Conservation (phyloP, 2,888 invertebrate species). For the Melieria omissa region DNA sequence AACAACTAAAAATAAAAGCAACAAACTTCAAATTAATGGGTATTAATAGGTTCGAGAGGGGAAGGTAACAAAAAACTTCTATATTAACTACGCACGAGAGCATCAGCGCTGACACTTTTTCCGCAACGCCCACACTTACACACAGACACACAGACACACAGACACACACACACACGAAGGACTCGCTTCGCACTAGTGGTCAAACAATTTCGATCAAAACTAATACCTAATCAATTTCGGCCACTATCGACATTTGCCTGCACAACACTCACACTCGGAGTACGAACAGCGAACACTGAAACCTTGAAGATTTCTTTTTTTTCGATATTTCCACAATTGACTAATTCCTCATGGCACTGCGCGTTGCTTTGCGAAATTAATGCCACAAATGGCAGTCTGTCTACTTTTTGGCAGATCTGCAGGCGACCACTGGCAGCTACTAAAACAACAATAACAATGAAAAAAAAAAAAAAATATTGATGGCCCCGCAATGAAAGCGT, state of each 20-base stretch:
- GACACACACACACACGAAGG: background rate
- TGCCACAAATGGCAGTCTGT: no score
- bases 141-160: background rate
- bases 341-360: no score
- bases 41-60: background rate
- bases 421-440: background rate
- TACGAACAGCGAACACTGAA: no score
- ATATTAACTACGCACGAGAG: background rate
- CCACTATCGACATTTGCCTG: constrained; percentile 10
- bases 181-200: background rate
- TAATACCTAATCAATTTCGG: constrained; percentile 42
- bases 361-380: no score
- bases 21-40: background rate
- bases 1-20: no score
- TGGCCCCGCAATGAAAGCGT: constrained; percentile 11
- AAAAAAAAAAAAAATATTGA: constrained; percentile 24
- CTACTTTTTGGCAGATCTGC: no score
- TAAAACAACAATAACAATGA: constrained; percentile 19
- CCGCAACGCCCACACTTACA: background rate
- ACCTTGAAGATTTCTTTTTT: no score
- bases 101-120: background rate
- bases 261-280: background rate
- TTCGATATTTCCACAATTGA: no score
- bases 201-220: constrained; percentile 25
- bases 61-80: background rate